Evolutionary conservation across 2,888 invertebrate species (phyloP).

Genomic region (Lycophotia porphyrea): DNA sequence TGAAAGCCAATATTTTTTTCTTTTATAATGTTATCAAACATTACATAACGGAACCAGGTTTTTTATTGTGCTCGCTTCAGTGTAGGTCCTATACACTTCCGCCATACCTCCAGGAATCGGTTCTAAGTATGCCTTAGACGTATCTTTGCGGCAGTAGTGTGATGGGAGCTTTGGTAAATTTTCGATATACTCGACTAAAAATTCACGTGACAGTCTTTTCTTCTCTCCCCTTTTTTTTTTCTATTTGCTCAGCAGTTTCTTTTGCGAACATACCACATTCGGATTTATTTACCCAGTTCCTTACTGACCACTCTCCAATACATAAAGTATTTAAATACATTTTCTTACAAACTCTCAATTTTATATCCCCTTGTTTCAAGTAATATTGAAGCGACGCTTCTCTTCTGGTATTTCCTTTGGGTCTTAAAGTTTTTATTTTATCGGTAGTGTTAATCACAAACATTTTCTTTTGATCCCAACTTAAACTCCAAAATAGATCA

Average conservation of each 20-base stretch:
- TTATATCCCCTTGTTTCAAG: constrained; percentile 21
- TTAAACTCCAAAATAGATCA: constrained; percentile 29
- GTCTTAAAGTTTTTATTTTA: constrained; percentile 23
- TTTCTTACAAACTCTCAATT: constrained; percentile 30
- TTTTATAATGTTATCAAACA: constrained; percentile 16
- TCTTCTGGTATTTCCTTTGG: constrained; percentile 14
- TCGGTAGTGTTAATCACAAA: constrained; percentile 23
- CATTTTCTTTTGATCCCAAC: constrained; percentile 32
- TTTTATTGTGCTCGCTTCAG: constrained; percentile 14
- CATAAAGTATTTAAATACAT: constrained; percentile 16
- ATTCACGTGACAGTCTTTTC: constrained; percentile 18
- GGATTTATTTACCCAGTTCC: constrained; percentile 8
- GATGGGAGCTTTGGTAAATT: constrained; percentile 21
- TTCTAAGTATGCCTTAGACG: not conserved
- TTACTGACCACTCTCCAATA: constrained; percentile 13
- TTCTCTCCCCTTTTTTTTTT: constrained; percentile 5
- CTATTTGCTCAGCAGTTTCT: constrained; percentile 11
- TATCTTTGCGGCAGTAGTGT: constrained; percentile 11
- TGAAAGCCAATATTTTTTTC: constrained; percentile 5
- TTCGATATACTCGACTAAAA: constrained; percentile 8
- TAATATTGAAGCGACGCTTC: constrained; percentile 14
- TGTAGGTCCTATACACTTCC: constrained; percentile 14
- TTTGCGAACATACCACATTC: not conserved
- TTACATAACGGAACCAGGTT: constrained; percentile 8
- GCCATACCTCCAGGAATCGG: constrained; percentile 14